Percentiles rank a stretch among this genome's conserved stretches.
These are phyloP conservation scores for Muraenolepis orangiensis DNA, from an alignment of 2,797 vertebrate genomes.

Conservation along the genomic window DNA sequence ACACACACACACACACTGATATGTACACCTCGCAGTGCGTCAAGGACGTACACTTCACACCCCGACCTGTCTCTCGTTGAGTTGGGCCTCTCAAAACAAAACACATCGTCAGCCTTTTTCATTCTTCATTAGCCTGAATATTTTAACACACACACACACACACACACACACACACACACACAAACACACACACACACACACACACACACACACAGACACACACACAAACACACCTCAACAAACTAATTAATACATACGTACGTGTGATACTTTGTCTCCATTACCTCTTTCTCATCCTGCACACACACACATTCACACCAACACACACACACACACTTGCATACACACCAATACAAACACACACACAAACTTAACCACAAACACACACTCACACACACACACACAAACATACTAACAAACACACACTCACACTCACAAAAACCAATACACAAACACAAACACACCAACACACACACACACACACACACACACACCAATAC, in stretches of 20 bases:
- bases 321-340: no score
- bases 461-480: slow-evolving; percentile 10
- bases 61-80: not conserved
- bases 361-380: no score
- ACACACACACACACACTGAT: not conserved
- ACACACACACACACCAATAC: not conserved
- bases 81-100: not conserved
- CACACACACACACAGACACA: no score
- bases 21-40: not conserved
- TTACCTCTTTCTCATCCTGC: no score
- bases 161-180: no score
- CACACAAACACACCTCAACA: not conserved
- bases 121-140: not conserved
- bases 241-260: no score
- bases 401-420: not conserved
- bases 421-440: not conserved
- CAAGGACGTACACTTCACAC: not conserved
- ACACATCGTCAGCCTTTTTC: not conserved
- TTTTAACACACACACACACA: not conserved
- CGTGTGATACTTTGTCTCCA: no score
- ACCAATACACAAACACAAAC: not conserved
- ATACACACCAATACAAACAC: no score
- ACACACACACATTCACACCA: no score
- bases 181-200: no score
- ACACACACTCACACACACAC: not conserved